Base-by-base conservation (phyloP, 2,888 invertebrate genomes). In the Clostera curtula region DNA sequence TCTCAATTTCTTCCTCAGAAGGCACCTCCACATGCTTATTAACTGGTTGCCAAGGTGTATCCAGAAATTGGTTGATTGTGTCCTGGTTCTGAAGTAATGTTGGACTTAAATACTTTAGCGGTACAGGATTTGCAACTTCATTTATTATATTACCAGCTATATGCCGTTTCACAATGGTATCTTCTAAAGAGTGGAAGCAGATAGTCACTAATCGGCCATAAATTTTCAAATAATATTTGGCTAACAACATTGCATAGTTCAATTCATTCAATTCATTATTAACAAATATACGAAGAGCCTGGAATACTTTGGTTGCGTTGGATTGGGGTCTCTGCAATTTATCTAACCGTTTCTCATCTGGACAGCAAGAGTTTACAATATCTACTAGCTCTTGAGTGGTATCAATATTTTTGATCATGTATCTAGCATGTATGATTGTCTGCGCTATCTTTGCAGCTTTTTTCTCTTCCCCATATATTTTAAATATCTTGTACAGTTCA, bases 221-320 rank as follows among this genome's bases (percentile, higher is more conserved):
- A 0, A 89, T 70, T 74, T 93, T 93, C 11, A 98, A 84, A 56
- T 89, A 93, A 56, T 86, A 86, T 37, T 90, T 88, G 0, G 96
- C 92, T 28, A 96, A 54, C 12, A 93, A 64, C 70, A 98, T 88
- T 0, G 90, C 97, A 65, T 93, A 93, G 77, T 97, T 94, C 1
- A 98, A 87, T 84, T 98, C 97, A 66, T 98, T 98, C 1, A 98
- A 75, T 79, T 98, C 98, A 67, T 98, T 94, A 63, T 98, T 98
- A 0, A 98, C 94, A 72, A 98, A 97, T 54, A 98, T 97, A 34
- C 98, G 86, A 36, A 98, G 68, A 0, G 97, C 97, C 83, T 96
- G 88, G 75, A 98, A 98, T 0, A 95, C 90, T 84, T 95, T 96
- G 0, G 96, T 97, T 0, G 97, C 97, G 34, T 88, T 87, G 54